phyloP scores from a whole-genome alignment of 2,113 vertebrate genomes.

The Corvus cornix region DNA sequence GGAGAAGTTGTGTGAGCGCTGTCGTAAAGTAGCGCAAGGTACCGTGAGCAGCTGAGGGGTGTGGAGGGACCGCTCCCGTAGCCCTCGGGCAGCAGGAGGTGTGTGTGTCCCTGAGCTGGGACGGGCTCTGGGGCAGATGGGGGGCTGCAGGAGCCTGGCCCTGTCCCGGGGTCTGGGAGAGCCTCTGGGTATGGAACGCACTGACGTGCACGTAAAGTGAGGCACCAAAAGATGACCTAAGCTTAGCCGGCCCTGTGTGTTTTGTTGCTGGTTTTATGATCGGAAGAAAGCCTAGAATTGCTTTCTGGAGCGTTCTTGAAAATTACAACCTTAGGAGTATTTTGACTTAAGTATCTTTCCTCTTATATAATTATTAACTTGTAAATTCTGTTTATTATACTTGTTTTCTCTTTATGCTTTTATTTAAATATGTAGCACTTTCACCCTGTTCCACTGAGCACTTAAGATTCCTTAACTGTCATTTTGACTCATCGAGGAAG shows the following conservation, averaged over 20 bases:
- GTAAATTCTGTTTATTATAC: neutral
- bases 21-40: neutral
- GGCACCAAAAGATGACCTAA: neutral
- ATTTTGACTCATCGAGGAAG: neutral
- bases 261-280: neutral
- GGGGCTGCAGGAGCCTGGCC: neutral
- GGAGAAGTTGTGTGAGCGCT: neutral
- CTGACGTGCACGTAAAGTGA: rapidly evolving
- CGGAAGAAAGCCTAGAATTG: neutral
- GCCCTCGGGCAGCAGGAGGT: neutral
- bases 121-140: rapidly evolving
- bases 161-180: too few species aligned
- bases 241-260: neutral
- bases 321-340: neutral
- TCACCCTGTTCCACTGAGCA: neutral
- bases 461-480: neutral
- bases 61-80: too few species aligned
- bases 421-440: neutral
- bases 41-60: neutral
- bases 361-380: neutral
- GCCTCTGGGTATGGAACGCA: neutral
- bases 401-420: neutral
- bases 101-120: neutral
- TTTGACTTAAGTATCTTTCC: neutral
- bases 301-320: neutral